These are phyloP conservation scores for Ips typographus DNA, from an alignment of 1,140 invertebrate species.

Conservation along the genomic window DNA sequence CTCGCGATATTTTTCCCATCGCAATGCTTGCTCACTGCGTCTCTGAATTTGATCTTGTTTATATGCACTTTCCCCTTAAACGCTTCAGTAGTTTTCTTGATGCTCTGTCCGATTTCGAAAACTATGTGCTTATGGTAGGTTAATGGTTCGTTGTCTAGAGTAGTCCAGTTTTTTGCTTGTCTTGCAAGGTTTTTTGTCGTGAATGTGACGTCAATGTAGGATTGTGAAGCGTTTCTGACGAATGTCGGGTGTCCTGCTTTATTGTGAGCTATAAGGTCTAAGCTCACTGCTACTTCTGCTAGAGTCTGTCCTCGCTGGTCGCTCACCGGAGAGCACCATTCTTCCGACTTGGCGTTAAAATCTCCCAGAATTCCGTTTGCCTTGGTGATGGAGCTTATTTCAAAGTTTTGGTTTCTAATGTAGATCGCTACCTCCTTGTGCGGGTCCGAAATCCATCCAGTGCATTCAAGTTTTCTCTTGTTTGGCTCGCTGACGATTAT, in stretches of 20 bases:
- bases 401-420: slow-evolving; percentile 4
- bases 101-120: neutral
- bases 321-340: slow-evolving; percentile 7
- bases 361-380: slow-evolving; percentile 18
- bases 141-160: slow-evolving; percentile 12
- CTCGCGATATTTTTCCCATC: neutral
- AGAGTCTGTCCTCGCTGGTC: slow-evolving; percentile 15
- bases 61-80: neutral
- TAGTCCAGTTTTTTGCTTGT: slow-evolving; percentile 2
- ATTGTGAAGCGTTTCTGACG: neutral
- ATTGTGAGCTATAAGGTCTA: slow-evolving; percentile 9
- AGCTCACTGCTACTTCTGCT: slow-evolving; percentile 4
- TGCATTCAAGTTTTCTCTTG: neutral
- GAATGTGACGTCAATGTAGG: slow-evolving; percentile 18
- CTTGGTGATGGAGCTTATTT: neutral
- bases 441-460: slow-evolving; percentile 7
- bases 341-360: slow-evolving; percentile 18
- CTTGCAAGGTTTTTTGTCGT: neutral
- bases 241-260: slow-evolving; percentile 4
- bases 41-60: slow-evolving; percentile 1
- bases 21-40: neutral
- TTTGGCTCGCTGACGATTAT: slow-evolving; percentile 21
- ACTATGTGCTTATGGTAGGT: slow-evolving; percentile 14
- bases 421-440: slow-evolving; percentile 11
- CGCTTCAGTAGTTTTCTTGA: neutral